phyloP scores from a whole-genome alignment of 1,140 invertebrate genomes.

The Halictus rubicundus region DNA sequence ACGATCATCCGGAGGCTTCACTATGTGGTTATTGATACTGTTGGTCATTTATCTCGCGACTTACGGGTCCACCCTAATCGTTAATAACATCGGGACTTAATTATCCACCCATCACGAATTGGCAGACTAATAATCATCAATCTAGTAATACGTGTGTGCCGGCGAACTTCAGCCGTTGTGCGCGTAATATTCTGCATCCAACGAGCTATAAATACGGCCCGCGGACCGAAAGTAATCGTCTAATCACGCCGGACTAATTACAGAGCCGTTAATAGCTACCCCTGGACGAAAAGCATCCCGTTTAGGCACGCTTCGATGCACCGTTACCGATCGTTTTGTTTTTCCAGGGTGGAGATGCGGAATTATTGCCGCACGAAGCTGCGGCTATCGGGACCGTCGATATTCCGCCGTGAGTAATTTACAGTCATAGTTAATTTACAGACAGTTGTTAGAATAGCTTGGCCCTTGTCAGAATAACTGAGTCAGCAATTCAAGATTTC shows the following conservation, averaged over 20 bases:
- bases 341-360: not conserved
- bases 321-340: too few relatives aligned
- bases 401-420: conserved; percentile 1
- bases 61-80: not conserved
- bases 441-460: too few relatives aligned
- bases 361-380: not conserved
- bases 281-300: too few relatives aligned
- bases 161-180: not conserved
- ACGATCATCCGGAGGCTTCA: not conserved
- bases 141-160: not conserved
- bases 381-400: not conserved
- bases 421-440: too few relatives aligned
- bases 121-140: conserved; percentile 39
- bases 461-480: too few relatives aligned
- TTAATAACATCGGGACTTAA: conserved; percentile 30
- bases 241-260: not conserved
- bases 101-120: conserved; percentile 32
- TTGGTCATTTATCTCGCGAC: not conserved
- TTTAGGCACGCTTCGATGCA: too few relatives aligned
- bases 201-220: conserved; percentile 4
- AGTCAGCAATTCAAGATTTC: too few relatives aligned
- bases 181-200: not conserved
- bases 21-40: not conserved
- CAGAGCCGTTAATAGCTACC: too few relatives aligned
- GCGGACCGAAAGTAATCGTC: conserved; percentile 15